These are phyloP conservation scores for Strigamia maritima DNA, from an alignment of 2,888 invertebrate species.

Conservation along the genomic window DNA sequence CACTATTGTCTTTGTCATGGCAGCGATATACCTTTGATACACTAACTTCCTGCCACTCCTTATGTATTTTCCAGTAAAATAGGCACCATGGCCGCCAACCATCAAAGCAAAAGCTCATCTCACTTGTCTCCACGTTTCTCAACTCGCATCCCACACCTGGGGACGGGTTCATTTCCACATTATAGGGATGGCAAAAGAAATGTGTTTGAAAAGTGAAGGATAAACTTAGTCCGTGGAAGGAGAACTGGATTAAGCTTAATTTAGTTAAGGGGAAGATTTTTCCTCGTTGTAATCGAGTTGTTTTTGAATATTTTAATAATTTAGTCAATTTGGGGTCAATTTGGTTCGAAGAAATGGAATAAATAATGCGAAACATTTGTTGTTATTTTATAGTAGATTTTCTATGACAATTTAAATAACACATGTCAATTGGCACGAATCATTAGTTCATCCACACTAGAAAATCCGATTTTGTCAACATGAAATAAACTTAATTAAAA, in stretches of 20 bases:
- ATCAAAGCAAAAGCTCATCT: conserved; percentile 1
- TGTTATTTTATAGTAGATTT: no score
- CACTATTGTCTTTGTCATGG: not conserved
- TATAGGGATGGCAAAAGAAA: not conserved
- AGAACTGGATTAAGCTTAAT: no score
- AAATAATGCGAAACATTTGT: no score
- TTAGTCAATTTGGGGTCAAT: no score
- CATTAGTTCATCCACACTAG: no score
- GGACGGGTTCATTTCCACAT: not conserved
- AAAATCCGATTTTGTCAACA: no score
- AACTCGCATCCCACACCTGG: conserved; percentile 10
- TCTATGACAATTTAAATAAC: no score
- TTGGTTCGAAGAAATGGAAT: no score
- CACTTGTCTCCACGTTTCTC: not conserved
- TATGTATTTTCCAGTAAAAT: not conserved
- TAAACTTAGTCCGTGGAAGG: not conserved
- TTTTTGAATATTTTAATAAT: no score
- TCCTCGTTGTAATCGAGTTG: no score
- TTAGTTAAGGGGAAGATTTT: no score
- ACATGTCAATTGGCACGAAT: no score
- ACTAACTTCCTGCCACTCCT: not conserved
- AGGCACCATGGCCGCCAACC: not conserved
- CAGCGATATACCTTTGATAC: not conserved
- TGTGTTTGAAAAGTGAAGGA: not conserved
- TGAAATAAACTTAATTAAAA: not conserved